These are phyloP conservation scores for Hyposmocoma kahamanoa DNA, from an alignment of 1,140 invertebrate genomes.

Conservation along the genomic window DNA sequence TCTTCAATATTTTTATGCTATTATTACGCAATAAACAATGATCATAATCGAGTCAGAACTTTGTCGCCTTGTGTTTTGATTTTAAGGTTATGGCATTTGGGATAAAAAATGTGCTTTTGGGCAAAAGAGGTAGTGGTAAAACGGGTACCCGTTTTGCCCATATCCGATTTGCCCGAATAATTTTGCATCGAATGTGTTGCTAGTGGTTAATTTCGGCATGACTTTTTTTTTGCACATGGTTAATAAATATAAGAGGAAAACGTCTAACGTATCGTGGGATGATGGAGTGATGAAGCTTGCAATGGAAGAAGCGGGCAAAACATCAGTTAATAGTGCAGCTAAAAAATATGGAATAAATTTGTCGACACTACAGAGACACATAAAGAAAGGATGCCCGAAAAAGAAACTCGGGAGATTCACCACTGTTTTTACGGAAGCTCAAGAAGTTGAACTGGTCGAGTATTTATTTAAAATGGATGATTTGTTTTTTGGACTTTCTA, in stretches of 20 bases:
- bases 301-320: not conserved
- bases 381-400: conserved; percentile 7
- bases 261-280: not conserved
- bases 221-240: not conserved
- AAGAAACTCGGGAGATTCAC: conserved; percentile 1
- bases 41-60: not conserved
- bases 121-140: not conserved
- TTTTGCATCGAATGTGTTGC: too few species aligned
- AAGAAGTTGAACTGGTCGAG: conserved; percentile 5
- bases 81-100: not conserved
- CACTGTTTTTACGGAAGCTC: not conserved
- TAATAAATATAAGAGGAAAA: not conserved
- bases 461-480: conserved; percentile 13
- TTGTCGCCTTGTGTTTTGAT: not conserved
- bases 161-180: not conserved
- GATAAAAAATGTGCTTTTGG: not conserved
- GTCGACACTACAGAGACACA: conserved; percentile 3
- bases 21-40: not conserved
- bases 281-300: not conserved
- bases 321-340: not conserved
- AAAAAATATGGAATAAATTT: not conserved
- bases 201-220: not conserved
- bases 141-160: not conserved
- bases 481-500: conserved; percentile 23
- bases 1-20: not conserved